Conservation (phyloP, 2,888 invertebrate genomes). For the Eupithecia insigniata region DNA sequence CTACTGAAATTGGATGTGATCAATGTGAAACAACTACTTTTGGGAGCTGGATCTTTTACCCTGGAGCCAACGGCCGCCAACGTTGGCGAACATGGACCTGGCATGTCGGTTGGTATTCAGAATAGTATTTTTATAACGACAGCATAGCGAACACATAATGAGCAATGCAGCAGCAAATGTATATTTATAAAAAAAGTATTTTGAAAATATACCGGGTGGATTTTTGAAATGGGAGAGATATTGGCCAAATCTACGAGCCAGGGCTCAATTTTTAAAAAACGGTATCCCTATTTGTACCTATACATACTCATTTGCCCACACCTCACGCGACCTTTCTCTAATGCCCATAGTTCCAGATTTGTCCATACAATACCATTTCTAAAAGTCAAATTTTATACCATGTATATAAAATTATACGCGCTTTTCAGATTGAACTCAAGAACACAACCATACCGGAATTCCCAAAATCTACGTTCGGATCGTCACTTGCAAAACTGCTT, state of each 20-base stretch:
- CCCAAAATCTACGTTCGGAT: conserved; percentile 86
- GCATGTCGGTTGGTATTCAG: conserved; percentile 73
- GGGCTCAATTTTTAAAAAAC: background rate
- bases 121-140: conserved; percentile 18
- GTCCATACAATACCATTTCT: background rate
- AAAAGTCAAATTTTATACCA: background rate
- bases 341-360: background rate
- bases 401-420: background rate
- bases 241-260: background rate
- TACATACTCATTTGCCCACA: too few species aligned
- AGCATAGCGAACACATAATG: conserved; percentile 38
- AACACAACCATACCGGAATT: conserved; percentile 85
- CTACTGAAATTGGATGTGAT: conserved; percentile 84
- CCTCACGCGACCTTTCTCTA: background rate
- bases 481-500: conserved; percentile 85
- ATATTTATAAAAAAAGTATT: too few species aligned
- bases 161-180: conserved; percentile 41
- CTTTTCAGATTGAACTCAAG: conserved; percentile 86
- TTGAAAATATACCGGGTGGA: background rate
- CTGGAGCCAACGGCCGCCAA: conserved; percentile 84
- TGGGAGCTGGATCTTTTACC: conserved; percentile 86
- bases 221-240: background rate
- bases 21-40: conserved; percentile 82
- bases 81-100: conserved; percentile 87
- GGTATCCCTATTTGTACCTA: background rate